phyloP scores from a whole-genome alignment of 2,888 invertebrate genomes.

The Habrosyne pyritoides region DNA sequence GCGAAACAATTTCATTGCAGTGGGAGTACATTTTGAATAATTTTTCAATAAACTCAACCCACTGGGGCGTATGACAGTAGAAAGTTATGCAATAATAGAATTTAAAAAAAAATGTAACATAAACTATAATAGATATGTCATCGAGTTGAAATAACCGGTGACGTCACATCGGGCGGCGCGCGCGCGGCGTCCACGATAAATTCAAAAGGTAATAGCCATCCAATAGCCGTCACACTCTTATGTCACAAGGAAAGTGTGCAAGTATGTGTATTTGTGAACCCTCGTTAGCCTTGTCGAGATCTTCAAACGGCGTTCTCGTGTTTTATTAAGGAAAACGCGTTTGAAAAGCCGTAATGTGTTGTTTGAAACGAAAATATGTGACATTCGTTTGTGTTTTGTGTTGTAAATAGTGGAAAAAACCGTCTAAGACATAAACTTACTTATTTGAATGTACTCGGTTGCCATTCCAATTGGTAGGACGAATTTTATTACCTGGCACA shows the following conservation, averaged over 20 bases:
- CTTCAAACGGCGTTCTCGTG: neutral
- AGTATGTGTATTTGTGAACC: neutral
- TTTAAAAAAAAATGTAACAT: too few species aligned
- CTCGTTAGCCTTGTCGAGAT: slow-evolving; percentile 5
- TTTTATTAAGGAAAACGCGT: slow-evolving; percentile 3
- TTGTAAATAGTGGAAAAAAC: neutral
- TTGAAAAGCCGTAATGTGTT: neutral
- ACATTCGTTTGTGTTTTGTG: neutral
- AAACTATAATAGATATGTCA: neutral
- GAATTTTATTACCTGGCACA: too few species aligned
- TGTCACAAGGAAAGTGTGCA: neutral
- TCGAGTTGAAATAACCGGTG: neutral
- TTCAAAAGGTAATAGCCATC: slow-evolving; percentile 1
- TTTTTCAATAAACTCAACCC: neutral
- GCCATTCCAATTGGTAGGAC: too few species aligned
- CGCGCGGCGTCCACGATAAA: neutral
- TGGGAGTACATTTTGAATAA: neutral
- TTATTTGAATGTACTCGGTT: too few species aligned
- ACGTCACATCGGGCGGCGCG: neutral
- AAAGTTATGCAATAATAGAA: neutral
- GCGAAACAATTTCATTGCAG: neutral
- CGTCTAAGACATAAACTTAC: too few species aligned
- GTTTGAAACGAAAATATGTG: neutral
- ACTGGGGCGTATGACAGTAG: neutral
- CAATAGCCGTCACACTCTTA: neutral